Base-by-base conservation (phyloP, 2,888 invertebrate species). In the Cheiracanthium punctorium region DNA sequence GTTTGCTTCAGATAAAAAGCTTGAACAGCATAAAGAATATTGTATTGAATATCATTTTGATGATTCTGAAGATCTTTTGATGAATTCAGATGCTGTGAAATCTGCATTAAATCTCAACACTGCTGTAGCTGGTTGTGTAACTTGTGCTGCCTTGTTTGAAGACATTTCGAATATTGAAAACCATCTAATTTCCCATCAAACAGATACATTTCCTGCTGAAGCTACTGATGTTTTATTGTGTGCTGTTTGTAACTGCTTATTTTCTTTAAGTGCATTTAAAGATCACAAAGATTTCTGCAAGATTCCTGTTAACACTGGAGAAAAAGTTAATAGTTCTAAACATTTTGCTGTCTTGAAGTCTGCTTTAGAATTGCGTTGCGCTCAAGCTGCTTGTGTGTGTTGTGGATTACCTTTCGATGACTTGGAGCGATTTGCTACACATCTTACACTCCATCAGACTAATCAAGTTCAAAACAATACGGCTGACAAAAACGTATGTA, bases 211-310 rank as follows among this genome's bases (percentile, higher is more conserved):
- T 69, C 0, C 14, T 8, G 0, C 32, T 1, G 67, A 69, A 17
- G 33, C 1, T 69, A n/a, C 12, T 10, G 32, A 24, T 33, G n/a
- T 58, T 8, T 48, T 74, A 2, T 74, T 69, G n/a, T 84, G 84
- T 30, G 67, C 69, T 1, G 12, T 71, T 71, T 85, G 85, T 30
- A 85, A 85, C 17, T 85, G 58, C 24, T 52, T 85, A 33, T 70
- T 75, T 20, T 48, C 75, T 20, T 20, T 64, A 28, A 52, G 71
- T n/a, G 64, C 43, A 10, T 48, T 80, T 33, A 28, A 80, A 29
- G 24, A 33, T 7, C 85, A 85, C 32, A 52, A 64, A 70, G 14
- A 24, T 20, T 65, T 75, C 30, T 85, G 85, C 24, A 65, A 32
- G 14, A 37, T 32, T 64, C 64, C 12, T 41, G 24, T 33, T 48